These are phyloP conservation scores for Machimus atricapillus DNA, from an alignment of 2,888 invertebrate species.

Conservation along the genomic window DNA sequence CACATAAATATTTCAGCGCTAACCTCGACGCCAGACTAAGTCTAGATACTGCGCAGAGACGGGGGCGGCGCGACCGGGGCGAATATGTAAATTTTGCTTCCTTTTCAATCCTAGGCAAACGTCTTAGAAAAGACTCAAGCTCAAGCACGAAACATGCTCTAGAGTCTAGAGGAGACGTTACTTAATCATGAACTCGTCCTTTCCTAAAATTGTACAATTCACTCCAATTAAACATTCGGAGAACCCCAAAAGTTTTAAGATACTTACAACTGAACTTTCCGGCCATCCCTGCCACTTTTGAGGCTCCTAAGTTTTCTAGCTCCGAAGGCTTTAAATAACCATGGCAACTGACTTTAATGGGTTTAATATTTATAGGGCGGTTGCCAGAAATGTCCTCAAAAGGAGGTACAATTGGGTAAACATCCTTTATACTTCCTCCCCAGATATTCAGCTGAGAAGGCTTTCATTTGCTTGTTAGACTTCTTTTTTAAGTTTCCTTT, in stretches of 20 bases:
- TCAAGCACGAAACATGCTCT: not conserved
- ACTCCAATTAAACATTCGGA: not conserved
- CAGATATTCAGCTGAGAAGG: not conserved
- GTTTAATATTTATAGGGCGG: constrained; percentile 7
- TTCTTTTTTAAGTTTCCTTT: not conserved
- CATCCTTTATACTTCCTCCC: not conserved
- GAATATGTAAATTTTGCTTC: not conserved
- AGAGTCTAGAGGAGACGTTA: not conserved
- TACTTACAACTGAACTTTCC: not conserved
- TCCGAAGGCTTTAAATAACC: not conserved
- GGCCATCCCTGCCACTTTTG: not conserved
- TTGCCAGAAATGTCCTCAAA: not conserved
- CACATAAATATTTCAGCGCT: not conserved
- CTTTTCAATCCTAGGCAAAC: not conserved
- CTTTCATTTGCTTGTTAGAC: constrained; percentile 5
- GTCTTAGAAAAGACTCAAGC: not conserved
- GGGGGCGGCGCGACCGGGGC: not conserved
- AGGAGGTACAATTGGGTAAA: not conserved
- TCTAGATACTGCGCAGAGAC: not conserved
- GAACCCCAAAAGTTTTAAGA: not conserved
- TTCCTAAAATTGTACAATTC: not conserved
- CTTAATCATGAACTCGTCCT: not conserved
- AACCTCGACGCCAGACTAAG: not conserved
- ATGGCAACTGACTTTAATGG: not conserved
- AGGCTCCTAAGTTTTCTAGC: too few relatives aligned